phyloP scores from a whole-genome alignment of 1,140 invertebrate species.

The Pemphigus obesinymphae region DNA sequence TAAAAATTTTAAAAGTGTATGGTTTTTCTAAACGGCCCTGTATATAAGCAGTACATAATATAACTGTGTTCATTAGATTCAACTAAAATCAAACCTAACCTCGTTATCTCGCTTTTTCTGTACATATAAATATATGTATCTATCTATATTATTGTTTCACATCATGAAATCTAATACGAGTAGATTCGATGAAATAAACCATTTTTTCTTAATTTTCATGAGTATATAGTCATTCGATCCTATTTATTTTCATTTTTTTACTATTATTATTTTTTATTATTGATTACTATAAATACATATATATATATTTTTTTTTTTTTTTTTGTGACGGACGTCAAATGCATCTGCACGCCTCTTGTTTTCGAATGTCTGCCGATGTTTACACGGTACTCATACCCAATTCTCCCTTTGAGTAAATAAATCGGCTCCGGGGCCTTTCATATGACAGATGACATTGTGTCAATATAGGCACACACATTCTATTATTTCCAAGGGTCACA shows the following conservation, averaged over 20 bases:
- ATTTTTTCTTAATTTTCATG: conserved; percentile 4
- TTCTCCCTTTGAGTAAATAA: conserved; percentile 40
- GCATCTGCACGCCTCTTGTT: conserved; percentile 39
- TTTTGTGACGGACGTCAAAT: conserved; percentile 37
- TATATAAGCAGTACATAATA: too few relatives aligned
- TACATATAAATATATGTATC: too few relatives aligned
- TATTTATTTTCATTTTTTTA: background rate
- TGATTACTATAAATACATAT: background rate
- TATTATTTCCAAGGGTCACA: conserved; percentile 39
- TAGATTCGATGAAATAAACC: too few relatives aligned
- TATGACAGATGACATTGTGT: conserved; percentile 40
- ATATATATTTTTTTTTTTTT: too few relatives aligned
- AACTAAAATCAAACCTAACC: too few relatives aligned
- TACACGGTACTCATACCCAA: conserved; percentile 40
- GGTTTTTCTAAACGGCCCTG: too few relatives aligned
- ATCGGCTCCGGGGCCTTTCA: conserved; percentile 23
- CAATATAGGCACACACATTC: background rate
- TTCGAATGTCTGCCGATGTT: conserved; percentile 39
- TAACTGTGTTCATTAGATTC: too few relatives aligned
- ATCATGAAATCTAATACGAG: too few relatives aligned
- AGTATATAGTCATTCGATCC: background rate
- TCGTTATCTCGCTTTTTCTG: too few relatives aligned
- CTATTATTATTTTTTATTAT: background rate
- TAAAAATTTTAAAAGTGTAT: too few relatives aligned
- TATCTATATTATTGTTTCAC: too few relatives aligned